Percentiles rank a stretch among this genome's conserved stretches.
Evolutionary conservation across 2,113 vertebrate genomes (phyloP).

Genomic region (Triplophysa dalaica): DNA sequence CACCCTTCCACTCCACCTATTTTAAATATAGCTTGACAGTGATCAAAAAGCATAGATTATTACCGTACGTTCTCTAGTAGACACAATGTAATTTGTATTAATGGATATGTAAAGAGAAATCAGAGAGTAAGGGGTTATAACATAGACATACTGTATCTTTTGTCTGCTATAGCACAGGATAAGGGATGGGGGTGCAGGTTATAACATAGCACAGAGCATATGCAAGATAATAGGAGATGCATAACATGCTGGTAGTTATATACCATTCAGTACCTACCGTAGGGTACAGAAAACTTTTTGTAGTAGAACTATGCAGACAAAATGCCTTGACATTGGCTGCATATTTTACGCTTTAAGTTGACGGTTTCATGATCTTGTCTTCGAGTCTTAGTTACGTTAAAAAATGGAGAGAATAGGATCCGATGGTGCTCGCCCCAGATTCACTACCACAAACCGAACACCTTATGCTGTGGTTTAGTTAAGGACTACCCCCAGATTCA

Average conservation of each 20-base stretch:
- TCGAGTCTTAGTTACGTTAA: no score
- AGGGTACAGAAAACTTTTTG: not conserved
- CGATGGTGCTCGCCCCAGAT: no score
- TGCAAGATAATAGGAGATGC: conserved; percentile 41
- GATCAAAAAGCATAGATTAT: conserved; percentile 54
- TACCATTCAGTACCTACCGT: conserved; percentile 30
- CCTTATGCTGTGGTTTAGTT: conserved; percentile 5
- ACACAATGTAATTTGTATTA: conserved; percentile 54
- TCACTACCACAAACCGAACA: not conserved
- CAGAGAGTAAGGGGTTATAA: conserved; percentile 31
- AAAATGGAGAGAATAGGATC: not conserved
- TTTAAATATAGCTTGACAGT: conserved; percentile 59
- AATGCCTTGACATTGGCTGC: not conserved
- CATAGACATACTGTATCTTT: conserved; percentile 43
- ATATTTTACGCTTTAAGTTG: conserved; percentile 10
- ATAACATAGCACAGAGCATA: conserved; percentile 42
- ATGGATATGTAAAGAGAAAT: conserved; percentile 32
- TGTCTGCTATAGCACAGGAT: conserved; percentile 54
- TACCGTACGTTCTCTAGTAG: conserved; percentile 52
- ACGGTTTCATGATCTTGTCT: not conserved
- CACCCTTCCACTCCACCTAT: conserved; percentile 9
- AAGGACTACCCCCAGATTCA: not conserved
- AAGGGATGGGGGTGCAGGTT: not conserved
- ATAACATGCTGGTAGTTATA: conserved; percentile 16
- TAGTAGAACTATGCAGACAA: conserved; percentile 23